phyloP scores from a whole-genome alignment of 2,797 vertebrate species.

The Benthosema pterotum region DNA sequence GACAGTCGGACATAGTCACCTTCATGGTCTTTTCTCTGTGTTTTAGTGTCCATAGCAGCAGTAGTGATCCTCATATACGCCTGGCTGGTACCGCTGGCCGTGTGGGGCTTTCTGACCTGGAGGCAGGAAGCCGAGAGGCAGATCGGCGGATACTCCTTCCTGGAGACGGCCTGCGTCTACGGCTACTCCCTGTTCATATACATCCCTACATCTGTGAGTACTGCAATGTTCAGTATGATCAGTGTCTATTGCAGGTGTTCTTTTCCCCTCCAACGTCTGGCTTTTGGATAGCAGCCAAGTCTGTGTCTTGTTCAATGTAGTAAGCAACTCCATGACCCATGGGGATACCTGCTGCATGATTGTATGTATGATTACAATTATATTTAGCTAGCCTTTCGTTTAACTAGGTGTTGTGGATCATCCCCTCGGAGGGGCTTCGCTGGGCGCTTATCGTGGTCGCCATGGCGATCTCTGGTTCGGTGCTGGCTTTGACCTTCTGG shows the following conservation, averaged over 20 bases:
- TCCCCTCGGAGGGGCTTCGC: constrained; percentile 80
- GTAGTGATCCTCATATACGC: constrained; percentile 86
- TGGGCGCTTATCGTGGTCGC: constrained; percentile 84
- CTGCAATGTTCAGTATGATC: too few species aligned
- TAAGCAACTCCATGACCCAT: too few species aligned
- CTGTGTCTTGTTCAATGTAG: too few species aligned
- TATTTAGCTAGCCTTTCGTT: too few species aligned
- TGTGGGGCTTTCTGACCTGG: constrained; percentile 91
- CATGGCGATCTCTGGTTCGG: constrained; percentile 80
- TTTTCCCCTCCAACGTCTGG: too few species aligned
- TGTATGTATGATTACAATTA: too few species aligned
- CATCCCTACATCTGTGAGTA: constrained; percentile 88
- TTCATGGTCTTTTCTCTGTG: neutral
- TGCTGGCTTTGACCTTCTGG: constrained; percentile 88
- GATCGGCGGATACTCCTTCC: constrained; percentile 80
- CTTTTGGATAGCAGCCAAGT: too few species aligned
- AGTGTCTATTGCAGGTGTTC: too few species aligned
- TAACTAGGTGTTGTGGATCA: constrained; percentile 84
- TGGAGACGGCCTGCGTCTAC: constrained; percentile 89
- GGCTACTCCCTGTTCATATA: constrained; percentile 90
- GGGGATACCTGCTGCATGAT: too few species aligned
- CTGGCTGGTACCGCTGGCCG: constrained; percentile 84
- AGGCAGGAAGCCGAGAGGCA: constrained; percentile 74
- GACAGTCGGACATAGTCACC: too few species aligned
- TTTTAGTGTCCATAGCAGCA: constrained; percentile 83